phyloP scores from a whole-genome alignment of 1,140 invertebrate species.

The Penaeus vannamei region DNA sequence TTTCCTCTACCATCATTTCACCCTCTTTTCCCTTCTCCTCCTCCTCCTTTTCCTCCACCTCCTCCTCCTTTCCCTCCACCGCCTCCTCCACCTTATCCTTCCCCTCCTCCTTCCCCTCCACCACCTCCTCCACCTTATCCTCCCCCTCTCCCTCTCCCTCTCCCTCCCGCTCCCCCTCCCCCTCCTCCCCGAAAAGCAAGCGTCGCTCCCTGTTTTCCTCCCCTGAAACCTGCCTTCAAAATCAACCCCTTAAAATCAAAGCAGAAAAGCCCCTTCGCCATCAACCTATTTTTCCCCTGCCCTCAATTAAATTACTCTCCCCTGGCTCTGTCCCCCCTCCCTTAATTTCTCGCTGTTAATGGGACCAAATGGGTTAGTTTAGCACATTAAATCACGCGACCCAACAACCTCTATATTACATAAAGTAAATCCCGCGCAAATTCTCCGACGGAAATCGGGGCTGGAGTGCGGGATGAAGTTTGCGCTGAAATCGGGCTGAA shows the following conservation, averaged over 20 bases:
- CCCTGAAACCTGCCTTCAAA: neutral
- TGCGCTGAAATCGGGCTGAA: neutral
- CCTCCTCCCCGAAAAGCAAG: slow-evolving; percentile 15
- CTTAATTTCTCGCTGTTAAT: slow-evolving; percentile 61
- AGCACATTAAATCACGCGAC: slow-evolving; percentile 62
- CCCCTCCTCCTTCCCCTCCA: neutral
- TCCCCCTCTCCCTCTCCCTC: neutral
- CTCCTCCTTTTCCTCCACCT: neutral
- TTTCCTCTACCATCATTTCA: neutral
- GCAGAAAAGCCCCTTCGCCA: slow-evolving; percentile 44
- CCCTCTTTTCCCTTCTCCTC: neutral
- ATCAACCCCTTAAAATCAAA: slow-evolving; percentile 47
- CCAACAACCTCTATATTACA: slow-evolving; percentile 39
- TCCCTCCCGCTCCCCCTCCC: neutral
- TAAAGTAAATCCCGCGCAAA: neutral
- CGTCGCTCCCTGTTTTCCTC: neutral
- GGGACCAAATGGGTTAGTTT: slow-evolving; percentile 62
- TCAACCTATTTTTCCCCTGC: slow-evolving; percentile 44
- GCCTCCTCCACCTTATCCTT: neutral
- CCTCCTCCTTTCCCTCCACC: neutral
- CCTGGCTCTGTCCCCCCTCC: slow-evolving; percentile 39
- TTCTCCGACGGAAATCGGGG: neutral
- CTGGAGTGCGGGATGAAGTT: neutral
- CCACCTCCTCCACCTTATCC: neutral
- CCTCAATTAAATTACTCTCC: slow-evolving; percentile 53